Percentiles rank a stretch among this genome's conserved stretches.
Evolutionary conservation across 92 coral and sea anemone species (phyloP).

Genomic region (Actinernus sp.): DNA sequence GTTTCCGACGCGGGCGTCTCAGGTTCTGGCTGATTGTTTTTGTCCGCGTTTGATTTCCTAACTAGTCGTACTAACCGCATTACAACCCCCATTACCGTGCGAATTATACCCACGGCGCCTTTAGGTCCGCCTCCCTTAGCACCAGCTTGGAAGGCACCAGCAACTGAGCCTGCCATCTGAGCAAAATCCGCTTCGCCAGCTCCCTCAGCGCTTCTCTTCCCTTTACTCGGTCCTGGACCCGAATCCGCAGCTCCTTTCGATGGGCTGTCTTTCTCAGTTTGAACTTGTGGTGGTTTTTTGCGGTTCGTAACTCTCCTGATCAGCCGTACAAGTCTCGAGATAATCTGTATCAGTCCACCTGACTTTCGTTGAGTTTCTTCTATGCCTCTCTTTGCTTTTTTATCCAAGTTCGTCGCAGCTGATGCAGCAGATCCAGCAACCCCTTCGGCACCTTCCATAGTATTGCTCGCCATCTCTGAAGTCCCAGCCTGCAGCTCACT

Average conservation of each 20-base stretch:
- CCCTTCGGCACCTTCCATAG: conserved; percentile 49
- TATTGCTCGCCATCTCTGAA: conserved; percentile 62
- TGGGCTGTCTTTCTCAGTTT: conserved; percentile 22
- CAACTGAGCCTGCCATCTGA: conserved; percentile 42
- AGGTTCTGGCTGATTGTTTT: conserved; percentile 4
- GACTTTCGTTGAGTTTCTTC: conserved; percentile 68
- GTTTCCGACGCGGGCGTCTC: neutral
- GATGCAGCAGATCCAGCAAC: conserved; percentile 50
- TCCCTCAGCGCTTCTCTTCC: conserved; percentile 6
- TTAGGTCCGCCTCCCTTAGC: conserved; percentile 29
- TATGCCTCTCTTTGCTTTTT: conserved; percentile 55
- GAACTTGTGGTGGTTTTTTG: conserved; percentile 42
- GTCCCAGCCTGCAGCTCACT: conserved; percentile 3
- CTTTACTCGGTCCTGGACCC: conserved; percentile 1
- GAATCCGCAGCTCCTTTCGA: conserved; percentile 9
- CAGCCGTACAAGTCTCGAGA: conserved; percentile 71
- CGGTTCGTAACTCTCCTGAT: conserved; percentile 67
- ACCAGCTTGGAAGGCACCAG: conserved; percentile 29
- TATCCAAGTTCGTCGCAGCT: conserved; percentile 41
- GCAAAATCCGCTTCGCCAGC: conserved; percentile 10
- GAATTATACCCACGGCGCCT: conserved; percentile 36
- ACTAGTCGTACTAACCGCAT: conserved; percentile 49
- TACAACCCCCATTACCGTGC: conserved; percentile 40
- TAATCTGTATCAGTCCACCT: conserved; percentile 81
- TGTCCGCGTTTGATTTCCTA: conserved; percentile 38